These are phyloP conservation scores for Cephus pulcher DNA, from an alignment of 2,888 invertebrate species.

Conservation along the genomic window DNA sequence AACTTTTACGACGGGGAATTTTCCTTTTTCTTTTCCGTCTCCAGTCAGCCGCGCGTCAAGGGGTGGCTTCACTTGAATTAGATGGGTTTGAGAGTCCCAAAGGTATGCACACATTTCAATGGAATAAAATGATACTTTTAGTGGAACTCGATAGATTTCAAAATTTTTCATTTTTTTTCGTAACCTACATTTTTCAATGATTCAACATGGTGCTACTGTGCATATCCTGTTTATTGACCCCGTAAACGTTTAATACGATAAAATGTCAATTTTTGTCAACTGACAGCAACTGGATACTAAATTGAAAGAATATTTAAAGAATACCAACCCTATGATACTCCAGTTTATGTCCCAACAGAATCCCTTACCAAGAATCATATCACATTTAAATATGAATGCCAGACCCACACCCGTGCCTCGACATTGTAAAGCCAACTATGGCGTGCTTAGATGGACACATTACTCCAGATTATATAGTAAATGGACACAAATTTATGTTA, in stretches of 20 bases:
- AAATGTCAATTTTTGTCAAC: neutral
- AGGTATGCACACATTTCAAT: neutral
- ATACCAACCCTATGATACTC: neutral
- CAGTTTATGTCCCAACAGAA: neutral
- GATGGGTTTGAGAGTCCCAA: neutral
- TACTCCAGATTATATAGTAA: constrained; percentile 46
- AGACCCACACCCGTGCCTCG: constrained; percentile 17
- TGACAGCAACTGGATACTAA: neutral
- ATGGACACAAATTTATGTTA: constrained; percentile 42
- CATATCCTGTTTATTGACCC: neutral
- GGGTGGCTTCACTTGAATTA: neutral
- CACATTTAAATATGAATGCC: constrained; percentile 43
- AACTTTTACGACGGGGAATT: neutral
- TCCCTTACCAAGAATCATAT: constrained; percentile 20
- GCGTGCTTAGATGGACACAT: constrained; percentile 38
- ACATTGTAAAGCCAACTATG: constrained; percentile 25
- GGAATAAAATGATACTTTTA: neutral
- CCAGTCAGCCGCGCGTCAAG: neutral
- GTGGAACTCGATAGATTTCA: neutral
- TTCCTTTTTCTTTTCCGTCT: neutral
- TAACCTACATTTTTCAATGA: neutral
- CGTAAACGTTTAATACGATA: neutral
- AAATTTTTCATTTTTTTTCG: neutral
- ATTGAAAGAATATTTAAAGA: neutral
- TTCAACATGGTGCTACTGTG: too few relatives aligned